Evolutionary conservation across 2,888 invertebrate species (phyloP), one percentile per base, ranked within the genome.

Genomic region (Melieria crassipennis): DNA sequence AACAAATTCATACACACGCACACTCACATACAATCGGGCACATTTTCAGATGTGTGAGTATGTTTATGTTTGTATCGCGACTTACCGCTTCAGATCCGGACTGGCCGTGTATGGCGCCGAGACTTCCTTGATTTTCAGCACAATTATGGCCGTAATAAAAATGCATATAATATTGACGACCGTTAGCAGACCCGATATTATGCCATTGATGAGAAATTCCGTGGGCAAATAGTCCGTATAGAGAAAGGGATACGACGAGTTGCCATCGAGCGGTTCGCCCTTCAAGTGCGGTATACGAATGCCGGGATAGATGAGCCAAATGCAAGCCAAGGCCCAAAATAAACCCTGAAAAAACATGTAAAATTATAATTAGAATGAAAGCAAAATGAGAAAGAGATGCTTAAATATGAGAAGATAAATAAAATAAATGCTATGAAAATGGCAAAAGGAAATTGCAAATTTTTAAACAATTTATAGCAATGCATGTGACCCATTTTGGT

Each of bases 121-220:
- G 7, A 94, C 94, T 86, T 94, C 94, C 84, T 95, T 95, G 76
- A 94, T 93, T 90, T 94, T 94, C 65, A 95, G 87, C 73, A 94
- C 92, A 75, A 93, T 89, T 78, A 94, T 91, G 3, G 94, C 94
- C 65, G 93, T 92, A 78, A 93, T 89, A 83, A 94, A 93, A 81
- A 95, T 95, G 86, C 94, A 94, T 80, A 92, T 89, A 73, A 95
- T 94, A 85, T 95, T 95, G 50, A 95, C 90, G 65, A 94, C 88
- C 3, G 94, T 94, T 66, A 95, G 86, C 75, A 92, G 90, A 71
- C 93, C 92, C 81, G 94, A 94, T 69, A 95, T 91, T 70, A 92
- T 91, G 43, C 94, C 95, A 81, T 94, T 92, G 73, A 93, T 89
- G 66, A 92, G 90, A 81, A 93, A 93, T 84, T 95, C 95, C 48